Evolutionary conservation across 2,888 invertebrate genomes (phyloP).

Genomic region (Balanococcus diminutus): DNA sequence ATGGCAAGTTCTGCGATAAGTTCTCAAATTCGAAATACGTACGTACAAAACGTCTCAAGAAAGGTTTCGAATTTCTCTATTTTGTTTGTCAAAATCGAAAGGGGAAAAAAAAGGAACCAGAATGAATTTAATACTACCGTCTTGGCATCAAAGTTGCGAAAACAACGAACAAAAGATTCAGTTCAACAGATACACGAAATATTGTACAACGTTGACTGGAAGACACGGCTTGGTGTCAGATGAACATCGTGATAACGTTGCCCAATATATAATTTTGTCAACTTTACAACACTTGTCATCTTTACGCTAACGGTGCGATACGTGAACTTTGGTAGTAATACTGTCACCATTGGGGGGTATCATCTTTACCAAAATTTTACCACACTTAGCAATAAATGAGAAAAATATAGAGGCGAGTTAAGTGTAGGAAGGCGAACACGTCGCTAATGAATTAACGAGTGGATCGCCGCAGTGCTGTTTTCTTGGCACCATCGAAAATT

Average conservation of each 20-base stretch:
- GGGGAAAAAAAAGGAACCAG: not conserved
- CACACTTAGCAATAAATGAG: not conserved
- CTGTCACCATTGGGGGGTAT: not conserved
- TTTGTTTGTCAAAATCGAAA: too few relatives aligned
- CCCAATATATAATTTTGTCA: not conserved
- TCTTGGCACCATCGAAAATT: too few relatives aligned
- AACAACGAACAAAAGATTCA: not conserved
- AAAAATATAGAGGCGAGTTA: not conserved
- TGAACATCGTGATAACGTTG: not conserved
- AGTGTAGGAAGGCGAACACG: not conserved
- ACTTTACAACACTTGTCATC: not conserved
- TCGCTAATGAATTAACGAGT: too few relatives aligned
- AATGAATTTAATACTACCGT: not conserved
- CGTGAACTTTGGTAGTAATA: not conserved
- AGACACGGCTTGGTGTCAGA: not conserved
- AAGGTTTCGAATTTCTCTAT: too few relatives aligned
- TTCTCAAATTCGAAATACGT: too few relatives aligned
- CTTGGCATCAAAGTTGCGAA: not conserved
- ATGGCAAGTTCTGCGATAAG: too few relatives aligned
- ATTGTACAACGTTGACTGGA: not conserved
- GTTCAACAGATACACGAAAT: not conserved
- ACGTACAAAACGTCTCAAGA: too few relatives aligned
- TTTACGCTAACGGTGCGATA: not conserved
- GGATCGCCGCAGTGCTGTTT: too few relatives aligned
- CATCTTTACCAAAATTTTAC: not conserved